Percentiles rank a stretch among this genome's conserved stretches.
These are phyloP conservation scores for Neopipo cinnamomea DNA, from an alignment of 2,113 vertebrate genomes.

Conservation along the genomic window DNA sequence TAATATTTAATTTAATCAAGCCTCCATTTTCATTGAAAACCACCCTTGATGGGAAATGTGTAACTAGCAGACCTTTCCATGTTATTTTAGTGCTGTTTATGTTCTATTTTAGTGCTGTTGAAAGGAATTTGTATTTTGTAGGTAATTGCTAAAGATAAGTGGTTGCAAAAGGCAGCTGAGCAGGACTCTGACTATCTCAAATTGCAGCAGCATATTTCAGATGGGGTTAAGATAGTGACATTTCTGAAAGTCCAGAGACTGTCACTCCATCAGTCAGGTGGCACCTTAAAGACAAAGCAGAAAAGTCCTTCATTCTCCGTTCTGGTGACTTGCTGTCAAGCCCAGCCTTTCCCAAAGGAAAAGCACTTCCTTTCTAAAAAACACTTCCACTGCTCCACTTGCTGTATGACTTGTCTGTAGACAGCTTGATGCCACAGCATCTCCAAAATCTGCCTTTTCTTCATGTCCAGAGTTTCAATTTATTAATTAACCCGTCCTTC, in stretches of 20 bases:
- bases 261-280: background rate
- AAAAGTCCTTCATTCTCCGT: background rate
- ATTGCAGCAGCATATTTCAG: background rate
- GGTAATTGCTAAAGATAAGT: background rate
- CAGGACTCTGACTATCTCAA: background rate
- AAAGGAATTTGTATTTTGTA: background rate
- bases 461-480: background rate
- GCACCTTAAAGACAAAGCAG: background rate
- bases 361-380: background rate
- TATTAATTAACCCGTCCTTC: background rate
- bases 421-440: background rate
- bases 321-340: background rate
- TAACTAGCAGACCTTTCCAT: background rate
- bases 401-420: background rate
- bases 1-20: slow-evolving; percentile 14
- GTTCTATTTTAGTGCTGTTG: background rate
- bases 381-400: background rate
- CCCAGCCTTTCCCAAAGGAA: background rate
- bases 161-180: background rate
- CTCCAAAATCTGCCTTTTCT: background rate
- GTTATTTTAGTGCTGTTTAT: background rate
- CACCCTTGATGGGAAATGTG: background rate
- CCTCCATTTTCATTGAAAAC: background rate
- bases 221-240: background rate
- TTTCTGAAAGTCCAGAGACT: background rate